Conservation (phyloP, 2,797 vertebrate genomes). For the Lemur catta region DNA sequence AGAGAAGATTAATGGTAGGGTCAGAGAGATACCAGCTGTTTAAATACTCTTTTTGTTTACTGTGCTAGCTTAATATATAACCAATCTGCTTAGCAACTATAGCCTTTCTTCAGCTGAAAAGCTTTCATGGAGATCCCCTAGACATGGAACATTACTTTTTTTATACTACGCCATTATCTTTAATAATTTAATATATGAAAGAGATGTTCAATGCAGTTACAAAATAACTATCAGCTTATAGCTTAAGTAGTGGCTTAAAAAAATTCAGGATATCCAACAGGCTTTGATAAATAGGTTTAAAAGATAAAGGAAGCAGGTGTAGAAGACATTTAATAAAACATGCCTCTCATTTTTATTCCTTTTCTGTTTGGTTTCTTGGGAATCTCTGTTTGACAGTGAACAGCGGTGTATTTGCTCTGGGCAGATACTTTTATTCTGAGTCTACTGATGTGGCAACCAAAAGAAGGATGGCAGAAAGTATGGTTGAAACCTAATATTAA, state of each 20-base stretch:
- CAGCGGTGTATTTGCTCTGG: conserved; percentile 45
- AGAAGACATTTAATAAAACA: conserved; percentile 76
- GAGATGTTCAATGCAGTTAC: conserved; percentile 20
- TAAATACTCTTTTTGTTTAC: conserved; percentile 75
- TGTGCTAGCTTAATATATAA: conserved; percentile 65
- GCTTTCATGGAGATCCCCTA: background rate
- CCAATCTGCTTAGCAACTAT: conserved; percentile 58
- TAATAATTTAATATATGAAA: conserved; percentile 50
- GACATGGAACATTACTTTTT: conserved; percentile 32
- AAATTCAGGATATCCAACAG: background rate
- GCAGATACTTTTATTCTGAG: conserved; percentile 48
- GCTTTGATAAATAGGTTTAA: conserved; percentile 21
- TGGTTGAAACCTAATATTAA: conserved; percentile 45
- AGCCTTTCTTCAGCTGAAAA: conserved; percentile 50
- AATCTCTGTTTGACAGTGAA: conserved; percentile 65
- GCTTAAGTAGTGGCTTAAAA: background rate
- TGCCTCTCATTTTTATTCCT: conserved; percentile 58
- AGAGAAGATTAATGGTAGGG: conserved; percentile 57
- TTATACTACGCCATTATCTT: conserved; percentile 25
- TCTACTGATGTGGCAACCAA: conserved; percentile 59
- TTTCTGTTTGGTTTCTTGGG: conserved; percentile 72
- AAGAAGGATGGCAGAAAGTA: background rate
- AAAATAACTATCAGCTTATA: conserved; percentile 11
- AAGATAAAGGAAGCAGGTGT: conserved; percentile 69
- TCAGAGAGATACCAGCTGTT: conserved; percentile 68